phyloP scores from a whole-genome alignment of 2,888 invertebrate species.

The Eubasilissa splendida region DNA sequence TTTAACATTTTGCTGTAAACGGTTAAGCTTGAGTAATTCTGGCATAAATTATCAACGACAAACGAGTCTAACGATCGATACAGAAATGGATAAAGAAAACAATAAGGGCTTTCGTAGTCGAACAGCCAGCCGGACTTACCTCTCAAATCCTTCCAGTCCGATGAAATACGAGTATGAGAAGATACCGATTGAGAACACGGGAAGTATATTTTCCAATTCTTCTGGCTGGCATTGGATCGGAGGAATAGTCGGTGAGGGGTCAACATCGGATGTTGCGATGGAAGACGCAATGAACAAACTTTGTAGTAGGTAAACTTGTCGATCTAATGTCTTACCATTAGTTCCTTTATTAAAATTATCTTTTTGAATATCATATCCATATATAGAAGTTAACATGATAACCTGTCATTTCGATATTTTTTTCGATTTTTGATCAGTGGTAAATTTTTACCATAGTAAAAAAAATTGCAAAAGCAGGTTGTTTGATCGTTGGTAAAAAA shows the following conservation, averaged over 20 bases:
- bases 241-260: conserved; percentile 82
- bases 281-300: conserved; percentile 82
- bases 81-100: conserved; percentile 36
- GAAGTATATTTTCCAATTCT: conserved; percentile 77
- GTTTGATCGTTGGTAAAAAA: too few species aligned
- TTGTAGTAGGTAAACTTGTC: conserved; percentile 82
- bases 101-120: conserved; percentile 41
- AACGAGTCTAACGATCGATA: conserved; percentile 39
- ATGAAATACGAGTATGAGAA: conserved; percentile 73
- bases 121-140: conserved; percentile 44
- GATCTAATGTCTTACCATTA: conserved; percentile 54
- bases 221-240: conserved; percentile 91
- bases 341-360: background rate
- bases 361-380: too few species aligned
- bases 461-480: too few species aligned
- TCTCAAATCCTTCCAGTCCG: conserved; percentile 66
- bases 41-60: conserved; percentile 37
- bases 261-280: conserved; percentile 78
- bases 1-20: conserved; percentile 35
- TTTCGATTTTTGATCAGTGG: too few species aligned
- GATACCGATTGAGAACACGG: conserved; percentile 75
- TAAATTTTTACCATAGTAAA: too few species aligned
- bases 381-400: too few species aligned
- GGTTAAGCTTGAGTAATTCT: conserved; percentile 38
- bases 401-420: too few species aligned